These are phyloP conservation scores for Tetranychus truncatus DNA, from an alignment of 2,888 invertebrate genomes.

Conservation along the genomic window DNA sequence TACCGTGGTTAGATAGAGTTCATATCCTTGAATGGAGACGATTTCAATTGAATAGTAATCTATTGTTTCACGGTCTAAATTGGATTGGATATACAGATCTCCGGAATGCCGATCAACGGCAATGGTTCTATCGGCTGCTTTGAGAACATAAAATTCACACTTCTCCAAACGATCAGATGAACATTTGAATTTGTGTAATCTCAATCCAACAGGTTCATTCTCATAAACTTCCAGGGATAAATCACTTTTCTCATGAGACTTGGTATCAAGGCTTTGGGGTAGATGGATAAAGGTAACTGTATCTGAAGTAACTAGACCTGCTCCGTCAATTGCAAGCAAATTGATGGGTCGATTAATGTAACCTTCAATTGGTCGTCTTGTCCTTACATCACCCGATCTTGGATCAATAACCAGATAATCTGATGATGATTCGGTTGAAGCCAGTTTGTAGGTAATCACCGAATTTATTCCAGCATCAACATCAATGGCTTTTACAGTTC, in stretches of 20 bases:
- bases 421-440: too few species aligned
- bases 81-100: neutral
- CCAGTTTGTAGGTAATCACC: conserved; percentile 71
- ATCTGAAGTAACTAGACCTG: conserved; percentile 29
- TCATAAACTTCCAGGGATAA: conserved; percentile 15
- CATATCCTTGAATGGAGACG: neutral
- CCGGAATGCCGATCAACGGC: conserved; percentile 19
- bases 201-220: conserved; percentile 15
- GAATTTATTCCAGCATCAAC: conserved; percentile 68
- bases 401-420: neutral
- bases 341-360: neutral
- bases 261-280: neutral
- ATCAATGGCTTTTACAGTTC: conserved; percentile 75
- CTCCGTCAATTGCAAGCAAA: conserved; percentile 69
- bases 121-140: conserved; percentile 19
- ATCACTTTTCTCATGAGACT: neutral
- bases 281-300: conserved; percentile 9
- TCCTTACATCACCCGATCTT: too few species aligned
- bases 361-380: too few species aligned
- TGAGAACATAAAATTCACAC: conserved; percentile 15
- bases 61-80: conserved; percentile 16
- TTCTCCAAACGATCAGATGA: neutral
- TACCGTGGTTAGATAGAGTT: neutral
- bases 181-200: conserved; percentile 11
- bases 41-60: conserved; percentile 5